phyloP scores from a whole-genome alignment of 2,113 vertebrate species.

The Onychorhynchus coronatus region DNA sequence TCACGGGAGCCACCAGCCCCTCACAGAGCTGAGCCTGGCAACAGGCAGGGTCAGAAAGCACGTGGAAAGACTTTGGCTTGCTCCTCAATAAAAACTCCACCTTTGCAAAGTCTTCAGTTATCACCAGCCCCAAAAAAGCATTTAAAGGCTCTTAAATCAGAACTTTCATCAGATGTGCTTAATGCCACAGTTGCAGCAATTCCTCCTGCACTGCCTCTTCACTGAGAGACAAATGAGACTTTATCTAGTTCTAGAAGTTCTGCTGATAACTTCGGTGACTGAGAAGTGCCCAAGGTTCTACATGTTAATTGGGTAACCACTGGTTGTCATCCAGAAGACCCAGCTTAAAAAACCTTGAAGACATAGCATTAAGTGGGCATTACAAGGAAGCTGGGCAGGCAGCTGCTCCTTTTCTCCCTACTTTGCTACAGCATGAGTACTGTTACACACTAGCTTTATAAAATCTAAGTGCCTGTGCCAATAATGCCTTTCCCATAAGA shows the following conservation, averaged over 20 bases:
- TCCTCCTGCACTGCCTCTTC: neutral
- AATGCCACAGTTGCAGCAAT: neutral
- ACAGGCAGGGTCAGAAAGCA: neutral
- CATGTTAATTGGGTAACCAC: neutral
- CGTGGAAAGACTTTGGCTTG: neutral
- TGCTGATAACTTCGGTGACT: neutral
- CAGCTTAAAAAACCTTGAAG: neutral
- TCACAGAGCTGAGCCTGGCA: neutral
- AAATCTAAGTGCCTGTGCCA: neutral
- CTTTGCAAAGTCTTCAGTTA: neutral
- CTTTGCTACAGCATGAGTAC: neutral
- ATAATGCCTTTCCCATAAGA: neutral
- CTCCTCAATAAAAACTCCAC: neutral
- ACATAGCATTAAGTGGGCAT: neutral
- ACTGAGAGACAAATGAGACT: neutral
- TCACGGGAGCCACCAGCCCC: neutral
- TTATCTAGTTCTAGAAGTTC: neutral
- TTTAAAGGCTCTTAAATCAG: neutral
- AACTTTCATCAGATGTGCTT: neutral
- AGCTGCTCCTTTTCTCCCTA: neutral
- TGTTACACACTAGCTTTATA: neutral
- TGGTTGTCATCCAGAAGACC: neutral
- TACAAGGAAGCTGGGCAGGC: neutral
- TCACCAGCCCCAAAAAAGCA: neutral
- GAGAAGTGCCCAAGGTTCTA: neutral